Conservation (phyloP, 1,140 invertebrate genomes). For the Macrobrachium nipponense region DNA sequence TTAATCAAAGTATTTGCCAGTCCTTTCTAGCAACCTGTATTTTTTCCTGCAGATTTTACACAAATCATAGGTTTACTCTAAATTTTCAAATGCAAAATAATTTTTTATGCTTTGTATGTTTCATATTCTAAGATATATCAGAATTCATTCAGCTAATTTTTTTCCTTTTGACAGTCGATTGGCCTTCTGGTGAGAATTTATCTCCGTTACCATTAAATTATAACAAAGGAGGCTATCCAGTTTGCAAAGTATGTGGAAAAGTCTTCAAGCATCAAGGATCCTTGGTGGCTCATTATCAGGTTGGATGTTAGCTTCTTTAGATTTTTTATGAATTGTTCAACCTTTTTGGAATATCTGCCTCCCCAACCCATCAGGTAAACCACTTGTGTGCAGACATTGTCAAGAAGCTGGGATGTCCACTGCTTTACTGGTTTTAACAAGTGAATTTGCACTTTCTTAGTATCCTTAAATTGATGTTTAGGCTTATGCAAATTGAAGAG, state of each 20-base stretch:
- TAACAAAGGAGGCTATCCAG: slow-evolving; percentile 60
- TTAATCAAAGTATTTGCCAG: no score
- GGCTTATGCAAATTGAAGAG: no score
- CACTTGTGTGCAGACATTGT: no score
- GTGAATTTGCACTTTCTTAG: no score
- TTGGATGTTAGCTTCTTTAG: background rate
- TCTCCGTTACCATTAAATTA: slow-evolving; percentile 44
- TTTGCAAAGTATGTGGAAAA: slow-evolving; percentile 63
- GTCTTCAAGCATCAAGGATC: slow-evolving; percentile 64
- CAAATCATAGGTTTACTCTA: no score
- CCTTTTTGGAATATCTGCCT: background rate
- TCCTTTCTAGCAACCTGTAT: no score
- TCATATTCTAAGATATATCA: background rate
- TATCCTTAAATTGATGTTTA: no score
- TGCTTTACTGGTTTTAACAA: no score
- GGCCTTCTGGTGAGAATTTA: slow-evolving; percentile 36
- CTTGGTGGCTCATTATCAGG: slow-evolving; percentile 64
- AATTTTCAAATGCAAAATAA: no score
- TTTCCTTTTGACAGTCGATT: slow-evolving; percentile 22
- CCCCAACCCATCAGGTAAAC: no score
- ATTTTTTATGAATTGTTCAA: background rate
- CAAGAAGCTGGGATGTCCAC: no score
- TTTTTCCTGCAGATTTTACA: no score
- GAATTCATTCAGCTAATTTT: background rate
- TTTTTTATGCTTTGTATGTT: background rate